A percentile compares a stretch with the other conserved stretches of the same genome.
These are phyloP conservation scores for Peromyscus aztecus DNA, from an alignment of 2,797 vertebrate genomes.

Conservation along the genomic window DNA sequence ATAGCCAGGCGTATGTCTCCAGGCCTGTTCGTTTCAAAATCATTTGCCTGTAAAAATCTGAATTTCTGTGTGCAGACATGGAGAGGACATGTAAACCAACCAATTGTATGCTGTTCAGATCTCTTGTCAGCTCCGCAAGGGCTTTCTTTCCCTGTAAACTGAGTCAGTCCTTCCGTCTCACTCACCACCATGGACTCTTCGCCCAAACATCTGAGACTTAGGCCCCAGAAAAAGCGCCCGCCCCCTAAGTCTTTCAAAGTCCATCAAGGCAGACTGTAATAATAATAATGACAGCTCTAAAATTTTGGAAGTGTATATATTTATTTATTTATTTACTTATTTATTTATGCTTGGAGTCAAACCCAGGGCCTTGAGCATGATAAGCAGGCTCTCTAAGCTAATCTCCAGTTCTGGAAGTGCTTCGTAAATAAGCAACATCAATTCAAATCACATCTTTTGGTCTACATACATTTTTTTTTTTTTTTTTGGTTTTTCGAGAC, in stretches of 20 bases:
- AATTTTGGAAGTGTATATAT: neutral
- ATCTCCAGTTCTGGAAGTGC: neutral
- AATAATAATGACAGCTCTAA: neutral
- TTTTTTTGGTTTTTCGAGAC: no score
- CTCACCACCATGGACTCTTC: neutral
- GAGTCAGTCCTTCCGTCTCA: slow-evolving; percentile 20
- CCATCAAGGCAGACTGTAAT: neutral
- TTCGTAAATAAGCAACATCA: neutral
- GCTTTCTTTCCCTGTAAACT: neutral
- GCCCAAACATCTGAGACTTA: neutral
- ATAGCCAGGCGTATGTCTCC: slow-evolving; percentile 75
- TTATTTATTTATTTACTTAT: neutral
- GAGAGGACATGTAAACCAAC: slow-evolving; percentile 69
- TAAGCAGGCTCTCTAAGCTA: neutral
- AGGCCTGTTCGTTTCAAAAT: slow-evolving; percentile 75
- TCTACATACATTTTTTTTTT: neutral
- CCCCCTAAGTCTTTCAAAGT: neutral
- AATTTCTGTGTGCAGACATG: slow-evolving; percentile 74
- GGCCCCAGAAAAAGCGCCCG: neutral
- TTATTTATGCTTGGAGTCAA: neutral
- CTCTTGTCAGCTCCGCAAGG: slow-evolving; percentile 70
- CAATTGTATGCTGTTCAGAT: slow-evolving; percentile 54
- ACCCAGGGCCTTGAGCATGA: neutral
- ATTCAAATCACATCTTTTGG: slow-evolving; percentile 33
- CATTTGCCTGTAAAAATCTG: slow-evolving; percentile 69